A percentile compares a stretch with the other conserved stretches of the same genome.
Conservation (phyloP, 2,113 vertebrate species). For the Mus spicilegus region DNA sequence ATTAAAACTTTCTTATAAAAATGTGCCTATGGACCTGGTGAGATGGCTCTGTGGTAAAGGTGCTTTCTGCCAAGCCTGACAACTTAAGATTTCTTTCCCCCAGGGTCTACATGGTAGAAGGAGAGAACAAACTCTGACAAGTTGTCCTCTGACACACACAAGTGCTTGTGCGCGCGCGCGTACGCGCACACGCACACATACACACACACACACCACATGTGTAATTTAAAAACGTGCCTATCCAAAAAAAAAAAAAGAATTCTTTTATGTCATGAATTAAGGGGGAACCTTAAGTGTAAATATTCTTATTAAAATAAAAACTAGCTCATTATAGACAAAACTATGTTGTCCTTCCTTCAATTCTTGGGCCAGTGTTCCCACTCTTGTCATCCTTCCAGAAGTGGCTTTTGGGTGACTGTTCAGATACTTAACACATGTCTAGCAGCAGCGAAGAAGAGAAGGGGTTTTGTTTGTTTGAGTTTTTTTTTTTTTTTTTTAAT, state of each 20-base stretch:
- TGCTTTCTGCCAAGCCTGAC: neutral
- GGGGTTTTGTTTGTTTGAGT: neutral
- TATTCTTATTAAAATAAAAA: neutral
- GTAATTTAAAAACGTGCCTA: neutral
- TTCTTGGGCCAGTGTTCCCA: neutral
- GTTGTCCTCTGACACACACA: neutral
- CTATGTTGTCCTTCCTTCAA: neutral
- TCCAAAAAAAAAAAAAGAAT: neutral
- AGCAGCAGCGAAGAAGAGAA: neutral
- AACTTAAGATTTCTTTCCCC: neutral
- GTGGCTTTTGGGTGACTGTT: too few relatives aligned
- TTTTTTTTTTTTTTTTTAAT: too few relatives aligned
- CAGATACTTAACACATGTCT: neutral
- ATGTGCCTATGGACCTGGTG: neutral
- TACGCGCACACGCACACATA: neutral
- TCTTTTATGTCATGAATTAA: neutral
- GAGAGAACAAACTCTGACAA: neutral
- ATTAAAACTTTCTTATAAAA: neutral
- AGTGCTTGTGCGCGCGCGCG: too few relatives aligned
- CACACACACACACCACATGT: neutral
- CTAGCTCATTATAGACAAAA: neutral
- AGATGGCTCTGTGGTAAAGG: neutral
- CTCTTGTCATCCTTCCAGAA: neutral
- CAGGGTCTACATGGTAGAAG: neutral
- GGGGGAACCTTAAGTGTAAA: neutral